Evolutionary conservation across 2,888 invertebrate species (phyloP), one percentile per base, ranked within the genome.

Genomic region (Aelia acuminata): DNA sequence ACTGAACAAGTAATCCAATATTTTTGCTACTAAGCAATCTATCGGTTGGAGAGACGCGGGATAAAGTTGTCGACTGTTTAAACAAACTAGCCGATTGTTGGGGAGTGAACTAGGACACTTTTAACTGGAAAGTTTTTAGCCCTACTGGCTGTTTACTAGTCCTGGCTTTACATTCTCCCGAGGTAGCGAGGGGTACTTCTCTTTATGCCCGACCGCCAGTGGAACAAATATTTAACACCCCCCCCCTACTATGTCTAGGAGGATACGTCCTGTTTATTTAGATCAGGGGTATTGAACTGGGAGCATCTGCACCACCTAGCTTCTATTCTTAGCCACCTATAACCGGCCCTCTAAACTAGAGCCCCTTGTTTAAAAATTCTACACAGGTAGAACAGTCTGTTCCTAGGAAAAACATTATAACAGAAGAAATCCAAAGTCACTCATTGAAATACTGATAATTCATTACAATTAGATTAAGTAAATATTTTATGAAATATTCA

Each of bases 221-320:
- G 43, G 80, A 47, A 43, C 80, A 80, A 80, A 80, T 80, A 43
- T 80, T 80, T 47, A 43, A 80, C 43, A 3, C 43, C 80, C 13
- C 4, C 43, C 13, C 43, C 80, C 13, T 13, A 1, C 15, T 20
- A 3, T 22, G 80, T 0, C 80, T 80, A 35, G 80, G 13, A 13
- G 43, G 80, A 11, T 43, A 39, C n/a, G 1, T 11, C 3, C 43
- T 80, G 80, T 80, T 80, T 80, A 10, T 80, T 80, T 80, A 80
- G 80, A 80, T n/a, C 11, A 39, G 13, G 43, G 39, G 43, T 80
- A 80, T 80, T 80, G 80, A 80, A 43, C 80, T n/a, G 43, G n/a
- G 43, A n/a, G 43, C 80, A 80, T 80, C 80, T 80, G 80, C 80
- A 22, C 35, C 39, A 20, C n/a, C 80, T n/a, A 43, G 4, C 22